phyloP scores from a whole-genome alignment of 2,888 invertebrate genomes.

The Subacronicta megacephala region DNA sequence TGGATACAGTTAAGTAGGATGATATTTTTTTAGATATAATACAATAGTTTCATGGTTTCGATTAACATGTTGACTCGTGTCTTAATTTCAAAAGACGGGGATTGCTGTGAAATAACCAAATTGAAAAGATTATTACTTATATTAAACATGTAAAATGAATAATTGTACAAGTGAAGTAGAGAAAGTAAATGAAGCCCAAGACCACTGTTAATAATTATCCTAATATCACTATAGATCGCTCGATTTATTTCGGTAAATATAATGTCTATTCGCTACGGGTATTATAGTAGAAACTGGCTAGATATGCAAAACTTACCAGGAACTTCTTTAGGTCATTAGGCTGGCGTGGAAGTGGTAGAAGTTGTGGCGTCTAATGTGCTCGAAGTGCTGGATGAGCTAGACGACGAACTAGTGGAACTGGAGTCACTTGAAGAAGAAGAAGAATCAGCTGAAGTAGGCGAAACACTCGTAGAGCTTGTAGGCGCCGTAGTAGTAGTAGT shows the following conservation, averaged over 20 bases:
- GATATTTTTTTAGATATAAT: conserved; percentile 15
- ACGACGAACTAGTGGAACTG: conserved; percentile 28
- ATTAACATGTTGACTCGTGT: conserved; percentile 12
- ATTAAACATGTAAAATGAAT: no score
- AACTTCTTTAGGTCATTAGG: conserved; percentile 19
- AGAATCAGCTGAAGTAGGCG: conserved; percentile 25
- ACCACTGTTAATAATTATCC: neutral
- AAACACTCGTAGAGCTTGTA: conserved; percentile 18
- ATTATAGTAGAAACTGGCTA: no score
- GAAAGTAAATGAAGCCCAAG: no score
- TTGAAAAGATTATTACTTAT: no score
- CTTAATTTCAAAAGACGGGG: neutral
- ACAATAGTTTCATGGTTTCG: conserved; percentile 11
- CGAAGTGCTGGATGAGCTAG: conserved; percentile 16
- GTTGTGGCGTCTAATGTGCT: neutral
- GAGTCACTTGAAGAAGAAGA: conserved; percentile 3
- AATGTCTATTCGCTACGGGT: no score
- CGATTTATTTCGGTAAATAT: no score
- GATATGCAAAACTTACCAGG: conserved; percentile 15
- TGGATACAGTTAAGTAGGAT: conserved; percentile 19
- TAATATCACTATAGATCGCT: no score
- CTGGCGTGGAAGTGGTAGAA: neutral
- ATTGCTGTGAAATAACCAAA: conserved; percentile 15
- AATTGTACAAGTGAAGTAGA: no score
- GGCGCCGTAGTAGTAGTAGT: conserved; percentile 37